These are phyloP conservation scores for Sceloporus tristichus DNA, from an alignment of 2,113 vertebrate species.

Conservation along the genomic window DNA sequence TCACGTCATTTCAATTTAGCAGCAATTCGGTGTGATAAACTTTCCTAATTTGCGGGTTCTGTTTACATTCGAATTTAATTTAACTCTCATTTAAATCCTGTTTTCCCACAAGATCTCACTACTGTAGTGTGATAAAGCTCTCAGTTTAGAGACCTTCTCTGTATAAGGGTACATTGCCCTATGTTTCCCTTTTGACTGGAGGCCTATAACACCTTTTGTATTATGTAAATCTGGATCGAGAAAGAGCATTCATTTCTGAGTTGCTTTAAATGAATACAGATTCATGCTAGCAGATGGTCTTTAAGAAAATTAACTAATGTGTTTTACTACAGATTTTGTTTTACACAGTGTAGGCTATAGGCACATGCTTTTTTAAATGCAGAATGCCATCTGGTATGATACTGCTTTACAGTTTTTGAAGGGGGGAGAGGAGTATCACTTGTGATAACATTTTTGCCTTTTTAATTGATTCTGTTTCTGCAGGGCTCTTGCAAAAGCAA, in stretches of 20 bases:
- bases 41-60: too few species aligned
- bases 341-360: not conserved
- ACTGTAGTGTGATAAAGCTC: too few species aligned
- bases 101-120: too few species aligned
- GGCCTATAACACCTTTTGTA: not conserved
- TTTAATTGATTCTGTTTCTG: not conserved
- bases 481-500: not conserved
- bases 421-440: not conserved
- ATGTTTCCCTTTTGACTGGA: not conserved
- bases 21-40: too few species aligned
- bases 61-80: too few species aligned
- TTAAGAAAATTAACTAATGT: conserved; percentile 6
- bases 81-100: too few species aligned
- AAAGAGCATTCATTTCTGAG: not conserved
- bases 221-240: not conserved
- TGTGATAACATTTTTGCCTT: not conserved
- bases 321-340: not conserved
- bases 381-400: conserved; percentile 10
- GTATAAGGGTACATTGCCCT: too few species aligned
- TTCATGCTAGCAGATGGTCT: conserved; percentile 2
- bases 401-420: not conserved
- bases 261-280: not conserved
- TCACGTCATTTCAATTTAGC: too few species aligned
- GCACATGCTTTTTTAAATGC: conserved; percentile 7
- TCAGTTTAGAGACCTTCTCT: too few species aligned